These are phyloP conservation scores for Parnassius smintheus DNA, from an alignment of 2,888 invertebrate species.

Conservation along the genomic window DNA sequence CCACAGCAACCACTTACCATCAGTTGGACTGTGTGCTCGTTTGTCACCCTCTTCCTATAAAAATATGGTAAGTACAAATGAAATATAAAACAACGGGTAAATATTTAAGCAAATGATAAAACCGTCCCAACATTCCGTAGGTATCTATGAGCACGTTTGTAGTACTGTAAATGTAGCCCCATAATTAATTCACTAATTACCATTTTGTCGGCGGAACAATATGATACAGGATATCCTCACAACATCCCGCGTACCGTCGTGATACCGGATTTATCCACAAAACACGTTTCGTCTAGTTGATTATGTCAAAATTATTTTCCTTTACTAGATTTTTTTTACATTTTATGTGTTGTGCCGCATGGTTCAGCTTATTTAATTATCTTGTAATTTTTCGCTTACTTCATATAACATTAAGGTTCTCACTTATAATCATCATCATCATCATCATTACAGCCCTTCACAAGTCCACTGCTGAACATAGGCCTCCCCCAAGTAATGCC, in stretches of 20 bases:
- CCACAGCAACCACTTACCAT: no score
- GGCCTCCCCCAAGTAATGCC: no score
- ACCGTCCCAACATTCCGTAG: background rate
- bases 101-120: slow-evolving; percentile 12
- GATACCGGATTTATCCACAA: slow-evolving; percentile 4
- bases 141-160: slow-evolving; percentile 9
- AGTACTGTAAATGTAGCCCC: slow-evolving; percentile 13
- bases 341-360: no score
- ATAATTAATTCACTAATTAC: slow-evolving; percentile 62
- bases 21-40: no score
- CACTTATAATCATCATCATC: no score
- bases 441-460: no score
- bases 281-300: slow-evolving; percentile 13
- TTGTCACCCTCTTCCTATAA: no score
- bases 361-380: no score
- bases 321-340: background rate
- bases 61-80: slow-evolving; percentile 29
- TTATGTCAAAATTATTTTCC: slow-evolving; percentile 4
- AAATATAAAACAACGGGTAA: slow-evolving; percentile 24
- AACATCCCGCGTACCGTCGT: slow-evolving; percentile 39
- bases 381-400: no score
- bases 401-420: no score
- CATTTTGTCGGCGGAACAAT: slow-evolving; percentile 54
- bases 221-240: slow-evolving; percentile 56
- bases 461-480: no score